Base-by-base conservation (phyloP, 2,888 invertebrate species). In the Ectemnius continuus region DNA sequence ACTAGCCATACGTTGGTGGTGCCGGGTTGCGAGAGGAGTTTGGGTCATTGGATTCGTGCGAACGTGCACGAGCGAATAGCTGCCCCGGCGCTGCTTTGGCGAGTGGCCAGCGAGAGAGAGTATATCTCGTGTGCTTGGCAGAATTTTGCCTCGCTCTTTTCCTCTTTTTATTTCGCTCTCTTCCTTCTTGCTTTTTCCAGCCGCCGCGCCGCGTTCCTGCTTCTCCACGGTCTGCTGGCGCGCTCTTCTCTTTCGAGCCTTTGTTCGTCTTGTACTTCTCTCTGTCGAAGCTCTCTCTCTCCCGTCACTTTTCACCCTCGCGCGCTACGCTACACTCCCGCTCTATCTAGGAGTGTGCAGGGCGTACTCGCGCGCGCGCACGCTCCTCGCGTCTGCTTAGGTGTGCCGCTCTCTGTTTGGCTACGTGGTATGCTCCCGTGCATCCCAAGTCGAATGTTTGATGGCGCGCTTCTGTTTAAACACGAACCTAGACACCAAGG, bases 61-160 rank as follows among this genome's bases (percentile, higher is more conserved):
- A 80, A 80, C 84, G 76, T 78, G 80, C 66, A 79, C 78, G 79
- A 76, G 64, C 70, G 83, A 83, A 81, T 83, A 81, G 80, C n/a
- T n/a, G n/a, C 80, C 60, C 70, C 73, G 75, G 76, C 73, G 76
- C 73, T 84, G 83, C 83, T 79, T 86, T 88, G 88, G 88, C 88
- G 76, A 80, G 26, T 70, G 77, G 82, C 88, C 88, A 88, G 79
- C 79, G 81, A 73, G 59, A 84, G 81, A 73, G 59, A 84, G 81
- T 86, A 85, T 86, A 82, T 86, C 84, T 80, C 84, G 71, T 82
- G 85, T 87, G 85, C 86, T 88, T 86, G 86, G 82, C 83, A 81
- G 79, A 85, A 87, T 88, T 88, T 88, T 83, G 28, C 61, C 67
- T 26, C 28, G 28, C 62, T 13, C 28, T 52, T 23, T 20, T 23